Conservation (phyloP, 37 sponge, comb jelly and placozoan species). For the Agelas oroides region DNA sequence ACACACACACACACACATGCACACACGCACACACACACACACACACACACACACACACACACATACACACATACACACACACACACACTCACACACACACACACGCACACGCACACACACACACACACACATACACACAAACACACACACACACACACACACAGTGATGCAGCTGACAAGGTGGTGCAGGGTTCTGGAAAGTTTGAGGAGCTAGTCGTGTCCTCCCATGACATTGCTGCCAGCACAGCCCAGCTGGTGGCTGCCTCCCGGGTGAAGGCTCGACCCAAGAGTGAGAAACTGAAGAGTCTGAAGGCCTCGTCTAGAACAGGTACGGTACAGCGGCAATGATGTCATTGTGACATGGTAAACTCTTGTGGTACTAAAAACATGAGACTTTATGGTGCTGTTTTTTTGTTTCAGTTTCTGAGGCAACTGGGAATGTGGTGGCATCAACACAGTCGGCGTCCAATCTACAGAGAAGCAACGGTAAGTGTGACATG, state of each 20-base stretch:
- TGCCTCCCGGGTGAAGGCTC: constrained; percentile 96
- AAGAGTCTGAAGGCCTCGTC: constrained; percentile 82
- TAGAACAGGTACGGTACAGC: constrained; percentile 55
- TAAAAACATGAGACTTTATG: background rate
- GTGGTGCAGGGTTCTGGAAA: constrained; percentile 89
- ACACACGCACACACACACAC: too few species aligned
- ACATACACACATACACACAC: too few species aligned
- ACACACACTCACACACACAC: too few species aligned
- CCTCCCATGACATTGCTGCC: constrained; percentile 97
- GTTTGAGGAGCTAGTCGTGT: constrained; percentile 96
- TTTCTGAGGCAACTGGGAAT: constrained; percentile 89
- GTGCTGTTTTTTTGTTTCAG: constrained; percentile 31
- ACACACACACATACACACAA: too few species aligned
- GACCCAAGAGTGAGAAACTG: constrained; percentile 79
- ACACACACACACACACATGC: too few species aligned
- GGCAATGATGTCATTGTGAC: background rate
- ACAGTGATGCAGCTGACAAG: constrained; percentile 96
- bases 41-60: too few species aligned
- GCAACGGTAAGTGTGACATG: background rate
- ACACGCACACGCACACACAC: too few species aligned
- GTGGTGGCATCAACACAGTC: constrained; percentile 91
- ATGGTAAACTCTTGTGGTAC: too few species aligned
- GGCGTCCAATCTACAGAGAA: constrained; percentile 41
- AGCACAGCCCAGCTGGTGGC: constrained; percentile 99
- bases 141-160: too few species aligned